Evolutionary conservation across 2,888 invertebrate species (phyloP).

Genomic region (Sisyra nigra): DNA sequence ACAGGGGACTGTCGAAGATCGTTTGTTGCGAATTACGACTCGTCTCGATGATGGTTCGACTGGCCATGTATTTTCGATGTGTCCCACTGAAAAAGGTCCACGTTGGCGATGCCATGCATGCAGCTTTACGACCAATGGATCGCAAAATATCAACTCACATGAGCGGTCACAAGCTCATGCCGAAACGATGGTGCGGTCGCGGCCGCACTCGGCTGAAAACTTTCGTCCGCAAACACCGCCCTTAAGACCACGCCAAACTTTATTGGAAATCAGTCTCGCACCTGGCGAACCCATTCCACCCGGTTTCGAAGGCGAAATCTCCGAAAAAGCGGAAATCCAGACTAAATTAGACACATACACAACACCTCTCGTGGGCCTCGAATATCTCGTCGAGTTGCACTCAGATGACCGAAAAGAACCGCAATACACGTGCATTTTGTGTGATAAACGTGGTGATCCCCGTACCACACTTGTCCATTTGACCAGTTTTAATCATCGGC

Average conservation of each 20-base stretch:
- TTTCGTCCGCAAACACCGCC: slow-evolving; percentile 13
- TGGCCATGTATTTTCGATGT: slow-evolving; percentile 17
- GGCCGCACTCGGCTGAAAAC: slow-evolving; percentile 21
- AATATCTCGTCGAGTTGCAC: slow-evolving; percentile 60
- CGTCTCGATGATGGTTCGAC: slow-evolving; percentile 17
- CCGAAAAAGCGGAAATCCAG: slow-evolving; percentile 29
- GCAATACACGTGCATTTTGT: slow-evolving; percentile 59
- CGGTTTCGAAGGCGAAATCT: slow-evolving; percentile 48
- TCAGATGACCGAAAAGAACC: slow-evolving; percentile 50
- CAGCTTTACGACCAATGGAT: slow-evolving; percentile 24
- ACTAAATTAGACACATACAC: slow-evolving; percentile 35
- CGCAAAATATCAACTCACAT: slow-evolving; percentile 24
- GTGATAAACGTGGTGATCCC: slow-evolving; percentile 63
- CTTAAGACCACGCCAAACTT: slow-evolving; percentile 16
- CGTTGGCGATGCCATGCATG: slow-evolving; percentile 24
- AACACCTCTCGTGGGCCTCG: slow-evolving; percentile 48
- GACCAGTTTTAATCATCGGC: slow-evolving; percentile 59
- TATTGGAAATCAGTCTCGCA: slow-evolving; percentile 23
- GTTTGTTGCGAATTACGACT: slow-evolving; percentile 10
- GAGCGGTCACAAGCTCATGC: slow-evolving; percentile 26
- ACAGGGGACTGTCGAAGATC: slow-evolving; percentile 6
- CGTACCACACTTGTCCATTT: slow-evolving; percentile 65
- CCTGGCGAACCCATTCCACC: slow-evolving; percentile 56
- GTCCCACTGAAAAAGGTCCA: slow-evolving; percentile 9
- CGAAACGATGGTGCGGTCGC: slow-evolving; percentile 25